Conservation (phyloP, 2,797 vertebrate species). For the Chromobotia macracanthus region DNA sequence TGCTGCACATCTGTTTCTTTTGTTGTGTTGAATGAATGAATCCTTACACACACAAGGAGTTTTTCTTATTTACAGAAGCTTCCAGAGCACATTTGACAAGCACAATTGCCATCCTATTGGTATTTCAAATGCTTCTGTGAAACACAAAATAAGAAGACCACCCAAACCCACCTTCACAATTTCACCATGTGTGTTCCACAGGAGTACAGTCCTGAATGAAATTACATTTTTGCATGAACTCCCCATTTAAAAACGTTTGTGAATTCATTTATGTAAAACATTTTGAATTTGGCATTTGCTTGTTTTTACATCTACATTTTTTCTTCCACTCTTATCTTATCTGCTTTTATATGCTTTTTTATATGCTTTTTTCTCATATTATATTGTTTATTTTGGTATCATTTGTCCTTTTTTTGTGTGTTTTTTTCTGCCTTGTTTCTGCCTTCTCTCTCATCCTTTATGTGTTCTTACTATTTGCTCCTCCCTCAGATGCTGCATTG, state of each 20-base stretch:
- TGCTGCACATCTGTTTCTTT: not conserved
- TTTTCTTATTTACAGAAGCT: no score
- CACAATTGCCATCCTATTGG: not conserved
- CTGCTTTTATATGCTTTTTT: not conserved
- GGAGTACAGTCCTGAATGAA: not conserved
- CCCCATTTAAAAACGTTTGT: not conserved
- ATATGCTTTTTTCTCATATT: conserved; percentile 9
- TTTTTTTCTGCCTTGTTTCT: conserved; percentile 36
- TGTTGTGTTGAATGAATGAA: not conserved
- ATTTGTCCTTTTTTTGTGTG: conserved; percentile 14
- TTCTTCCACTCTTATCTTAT: conserved; percentile 37
- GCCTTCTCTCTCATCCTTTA: conserved; percentile 47
- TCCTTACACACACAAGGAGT: no score
- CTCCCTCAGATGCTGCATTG: conserved; percentile 70
- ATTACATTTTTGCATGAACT: not conserved
- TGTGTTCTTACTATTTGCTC: conserved; percentile 76
- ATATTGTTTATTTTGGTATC: conserved; percentile 4
- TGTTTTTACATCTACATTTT: not conserved
- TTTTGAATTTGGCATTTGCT: not conserved
- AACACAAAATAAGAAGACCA: not conserved
- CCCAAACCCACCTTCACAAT: not conserved
- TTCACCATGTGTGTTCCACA: no score
- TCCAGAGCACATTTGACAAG: no score
- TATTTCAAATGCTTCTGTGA: not conserved
- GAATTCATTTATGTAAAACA: not conserved